phyloP scores from a whole-genome alignment of 2,888 invertebrate species.

The Brachyptera putata region DNA sequence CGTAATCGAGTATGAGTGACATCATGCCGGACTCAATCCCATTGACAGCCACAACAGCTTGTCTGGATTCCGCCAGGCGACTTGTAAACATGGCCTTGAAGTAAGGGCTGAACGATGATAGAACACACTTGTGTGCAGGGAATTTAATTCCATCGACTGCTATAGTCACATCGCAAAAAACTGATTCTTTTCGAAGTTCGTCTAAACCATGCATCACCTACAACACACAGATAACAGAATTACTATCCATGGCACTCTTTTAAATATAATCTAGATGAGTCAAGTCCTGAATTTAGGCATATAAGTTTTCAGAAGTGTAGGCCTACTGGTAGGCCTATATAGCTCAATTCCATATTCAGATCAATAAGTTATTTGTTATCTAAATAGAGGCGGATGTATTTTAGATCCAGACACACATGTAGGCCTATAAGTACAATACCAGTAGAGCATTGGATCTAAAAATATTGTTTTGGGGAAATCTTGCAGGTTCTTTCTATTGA shows the following conservation, averaged over 20 bases:
- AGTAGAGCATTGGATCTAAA: no score
- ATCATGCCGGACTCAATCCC: slow-evolving; percentile 45
- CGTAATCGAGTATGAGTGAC: slow-evolving; percentile 44
- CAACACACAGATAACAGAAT: slow-evolving; percentile 25
- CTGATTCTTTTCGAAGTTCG: slow-evolving; percentile 40
- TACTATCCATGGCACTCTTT: not conserved
- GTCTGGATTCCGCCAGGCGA: slow-evolving; percentile 45
- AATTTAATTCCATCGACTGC: slow-evolving; percentile 44
- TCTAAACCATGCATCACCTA: slow-evolving; percentile 43
- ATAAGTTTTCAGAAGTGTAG: no score
- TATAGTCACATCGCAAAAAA: slow-evolving; percentile 47
- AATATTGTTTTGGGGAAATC: no score
- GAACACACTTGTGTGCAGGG: slow-evolving; percentile 45
- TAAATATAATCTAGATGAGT: no score
- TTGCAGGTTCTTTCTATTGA: no score
- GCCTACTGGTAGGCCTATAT: no score
- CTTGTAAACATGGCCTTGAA: slow-evolving; percentile 47
- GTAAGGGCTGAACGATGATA: slow-evolving; percentile 47
- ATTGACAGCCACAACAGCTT: slow-evolving; percentile 44
- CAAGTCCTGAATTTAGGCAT: no score
- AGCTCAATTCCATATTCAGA: no score
- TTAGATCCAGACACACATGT: no score
- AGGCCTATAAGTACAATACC: no score
- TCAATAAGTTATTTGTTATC: no score
- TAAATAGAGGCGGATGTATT: no score